phyloP scores from a whole-genome alignment of 2,797 vertebrate genomes.

The Cirrhinus mrigala region DNA sequence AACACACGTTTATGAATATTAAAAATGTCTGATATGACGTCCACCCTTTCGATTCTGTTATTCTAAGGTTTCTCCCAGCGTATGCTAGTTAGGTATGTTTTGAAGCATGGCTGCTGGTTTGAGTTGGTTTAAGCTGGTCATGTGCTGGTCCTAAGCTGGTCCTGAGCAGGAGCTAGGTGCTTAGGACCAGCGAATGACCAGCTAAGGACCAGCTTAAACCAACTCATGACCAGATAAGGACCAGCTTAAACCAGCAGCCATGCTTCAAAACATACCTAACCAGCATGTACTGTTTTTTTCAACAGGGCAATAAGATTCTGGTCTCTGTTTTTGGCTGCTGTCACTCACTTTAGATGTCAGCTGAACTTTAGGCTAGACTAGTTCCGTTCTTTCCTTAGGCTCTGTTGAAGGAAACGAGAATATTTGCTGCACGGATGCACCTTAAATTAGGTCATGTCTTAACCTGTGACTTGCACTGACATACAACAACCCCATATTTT shows the following conservation, averaged over 20 bases:
- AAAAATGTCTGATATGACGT: background rate
- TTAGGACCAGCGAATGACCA: too few relatives aligned
- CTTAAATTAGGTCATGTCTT: background rate
- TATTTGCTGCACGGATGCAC: background rate
- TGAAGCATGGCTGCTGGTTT: too few relatives aligned
- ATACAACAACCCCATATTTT: background rate
- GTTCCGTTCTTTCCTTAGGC: background rate
- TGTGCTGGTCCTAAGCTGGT: too few relatives aligned
- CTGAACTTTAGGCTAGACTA: background rate
- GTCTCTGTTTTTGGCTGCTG: background rate
- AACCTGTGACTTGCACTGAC: constrained; percentile 4
- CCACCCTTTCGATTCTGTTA: background rate
- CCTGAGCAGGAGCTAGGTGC: too few relatives aligned
- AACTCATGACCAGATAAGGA: too few relatives aligned
- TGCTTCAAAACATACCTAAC: too few relatives aligned
- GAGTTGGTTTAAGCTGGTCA: too few relatives aligned
- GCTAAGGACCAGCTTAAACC: too few relatives aligned
- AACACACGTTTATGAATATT: too few relatives aligned
- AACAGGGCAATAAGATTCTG: background rate
- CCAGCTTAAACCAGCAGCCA: too few relatives aligned
- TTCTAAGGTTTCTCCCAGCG: background rate
- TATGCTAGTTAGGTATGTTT: too few relatives aligned
- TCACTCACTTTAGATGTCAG: background rate
- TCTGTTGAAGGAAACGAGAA: background rate
- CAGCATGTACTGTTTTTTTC: too few relatives aligned